Base-by-base conservation (phyloP, 1,140 invertebrate species). In the Venturia canescens region DNA sequence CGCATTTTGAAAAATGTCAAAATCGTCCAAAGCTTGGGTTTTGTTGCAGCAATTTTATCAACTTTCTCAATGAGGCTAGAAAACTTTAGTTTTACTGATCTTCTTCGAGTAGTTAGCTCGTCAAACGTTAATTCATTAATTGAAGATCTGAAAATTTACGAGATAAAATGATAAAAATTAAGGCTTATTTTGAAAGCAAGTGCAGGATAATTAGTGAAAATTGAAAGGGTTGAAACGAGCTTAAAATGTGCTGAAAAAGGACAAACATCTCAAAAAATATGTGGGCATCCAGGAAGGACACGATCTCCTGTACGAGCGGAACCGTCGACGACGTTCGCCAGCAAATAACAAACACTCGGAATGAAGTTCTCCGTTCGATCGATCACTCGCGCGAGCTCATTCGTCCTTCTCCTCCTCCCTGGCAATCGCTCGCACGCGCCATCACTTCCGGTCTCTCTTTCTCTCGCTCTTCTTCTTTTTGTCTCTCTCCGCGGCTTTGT, bases 361-460 rank as follows among this genome's bases (percentile, higher is more conserved):
- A 77, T 63, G 31, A 77, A 69, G 78, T 78, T 79, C 26, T 57
- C 31, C 21, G 63, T 44, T 21, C 60, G 78, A 77, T 80, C 27
- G 71, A 66, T 72, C 66, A 44, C 72, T 69, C 31, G 63, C 27
- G 18, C 34, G 50, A 80, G 70, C 63, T 69, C 66, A 31, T 66
- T 66, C 44, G 50, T 77, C 31, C 75, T 27, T 27, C 71, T 44
- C 23, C 48, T 9, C 48, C 31, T 11, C 23, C 53, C 18, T 80
- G 70, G 66, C 70, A 60, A 69, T 82, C 79, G 74, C 83, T 83
- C 82, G 66, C 44, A 79, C 84, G 84, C 88, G 75, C 75, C 75
- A 57, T 66, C 57, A 86, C 87, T 88, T 88, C 85, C 84, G 86
- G 84, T 83, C 83, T 77, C 57, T 31, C 29, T 23, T 63, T 31